Base-by-base conservation (phyloP, 2,113 vertebrate species). In the Laterallus jamaicensis region DNA sequence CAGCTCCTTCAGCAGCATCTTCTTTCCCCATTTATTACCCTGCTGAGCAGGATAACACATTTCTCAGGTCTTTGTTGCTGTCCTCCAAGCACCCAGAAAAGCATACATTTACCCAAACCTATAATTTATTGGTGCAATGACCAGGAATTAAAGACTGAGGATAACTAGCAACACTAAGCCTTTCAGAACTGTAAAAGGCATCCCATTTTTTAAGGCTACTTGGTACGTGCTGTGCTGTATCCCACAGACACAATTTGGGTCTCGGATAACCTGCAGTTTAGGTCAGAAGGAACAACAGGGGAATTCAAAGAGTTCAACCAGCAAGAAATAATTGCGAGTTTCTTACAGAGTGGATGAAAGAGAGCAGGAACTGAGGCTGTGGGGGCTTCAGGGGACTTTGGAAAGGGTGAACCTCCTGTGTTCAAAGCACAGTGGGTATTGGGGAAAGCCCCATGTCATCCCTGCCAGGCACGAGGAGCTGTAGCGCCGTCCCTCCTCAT, bases 81-180 rank as follows among this genome's bases (percentile, higher is more conserved):
- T 95, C 91, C 88, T 84, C 68, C 64, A 92, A 70, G 76, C 86
- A 78, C 62, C 52, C 39, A 64, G 44, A 85, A 70, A 83, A 89
- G 35, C 86, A 37, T 47, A 56, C 26, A 21, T 91, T 86, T 94
- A 17, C 28, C 82, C 64, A 47, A 92, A 93, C 74, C 75, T 96
- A 9, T 95, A 90, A 95, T 97, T 96, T 95, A 56, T 37, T 70
- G 74, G 66, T 31, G 40, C 73, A 95, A 85, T 9, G 64, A 91
- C 49, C 90, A 91, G 44, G 68, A 92, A 95, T 95, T 93, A 93
- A 88, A 94, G 78, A 71, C 49, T 63, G 83, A 79, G 55, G 28
- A 77, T 88, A 96, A 74, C 39, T 92, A 89, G 82, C 44, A 73
- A 82, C 59, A 29, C 12, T 5, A 20, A 68, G 29, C 52, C 52